Evolutionary conservation across 2,888 invertebrate genomes (phyloP).

Genomic region (Steinernema carpocapsae): DNA sequence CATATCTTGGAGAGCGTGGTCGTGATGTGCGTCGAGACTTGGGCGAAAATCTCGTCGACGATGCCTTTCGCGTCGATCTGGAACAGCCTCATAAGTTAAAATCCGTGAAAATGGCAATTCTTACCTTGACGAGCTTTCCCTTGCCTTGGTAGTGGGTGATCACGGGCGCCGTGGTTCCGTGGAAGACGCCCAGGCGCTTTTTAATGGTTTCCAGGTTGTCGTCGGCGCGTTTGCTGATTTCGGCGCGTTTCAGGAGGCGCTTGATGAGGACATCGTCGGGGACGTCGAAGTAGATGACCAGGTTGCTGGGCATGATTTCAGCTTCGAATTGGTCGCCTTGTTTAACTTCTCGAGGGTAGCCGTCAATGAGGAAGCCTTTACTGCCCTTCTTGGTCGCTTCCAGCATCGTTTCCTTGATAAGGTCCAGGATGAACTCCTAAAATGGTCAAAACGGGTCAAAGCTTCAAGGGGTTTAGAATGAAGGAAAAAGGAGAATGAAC

Average conservation of each 20-base stretch:
- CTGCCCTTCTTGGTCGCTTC: slow-evolving; percentile 72
- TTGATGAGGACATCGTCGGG: slow-evolving; percentile 79
- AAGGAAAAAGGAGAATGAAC: too few relatives aligned
- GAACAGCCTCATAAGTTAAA: slow-evolving; percentile 70
- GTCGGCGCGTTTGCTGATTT: slow-evolving; percentile 81
- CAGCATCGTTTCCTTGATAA: slow-evolving; percentile 81
- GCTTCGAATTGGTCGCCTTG: slow-evolving; percentile 81
- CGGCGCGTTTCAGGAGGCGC: slow-evolving; percentile 79
- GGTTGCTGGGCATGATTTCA: slow-evolving; percentile 77
- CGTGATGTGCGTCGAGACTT: slow-evolving; percentile 53
- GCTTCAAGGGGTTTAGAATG: background rate
- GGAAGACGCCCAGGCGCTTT: slow-evolving; percentile 86
- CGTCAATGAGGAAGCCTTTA: slow-evolving; percentile 85
- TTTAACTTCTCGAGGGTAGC: slow-evolving; percentile 87
- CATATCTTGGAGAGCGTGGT: background rate
- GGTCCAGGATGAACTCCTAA: slow-evolving; percentile 79
- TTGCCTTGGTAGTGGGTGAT: slow-evolving; percentile 82
- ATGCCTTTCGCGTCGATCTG: slow-evolving; percentile 66
- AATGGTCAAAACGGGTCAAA: slow-evolving; percentile 37
- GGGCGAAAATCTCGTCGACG: slow-evolving; percentile 64
- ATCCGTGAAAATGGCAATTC: background rate
- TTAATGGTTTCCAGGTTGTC: slow-evolving; percentile 93
- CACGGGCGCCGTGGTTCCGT: slow-evolving; percentile 84
- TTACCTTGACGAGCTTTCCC: slow-evolving; percentile 77
- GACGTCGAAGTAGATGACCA: slow-evolving; percentile 85